Evolutionary conservation across 1,140 invertebrate genomes (phyloP), one percentile per base, ranked within the genome.

Genomic region (Drosophila micromelanica): DNA sequence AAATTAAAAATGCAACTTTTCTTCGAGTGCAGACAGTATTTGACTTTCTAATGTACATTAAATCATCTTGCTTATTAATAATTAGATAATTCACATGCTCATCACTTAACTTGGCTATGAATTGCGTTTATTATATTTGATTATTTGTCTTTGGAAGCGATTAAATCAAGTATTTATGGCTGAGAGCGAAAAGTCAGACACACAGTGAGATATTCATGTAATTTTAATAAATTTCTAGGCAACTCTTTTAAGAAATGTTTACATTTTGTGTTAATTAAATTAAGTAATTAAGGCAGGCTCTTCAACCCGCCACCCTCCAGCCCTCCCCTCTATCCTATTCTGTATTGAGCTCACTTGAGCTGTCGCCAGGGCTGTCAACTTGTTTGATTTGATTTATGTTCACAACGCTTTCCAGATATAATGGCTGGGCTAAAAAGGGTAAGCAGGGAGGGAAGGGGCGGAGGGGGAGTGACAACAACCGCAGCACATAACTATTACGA

Each of bases 251-350:
- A 60, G n/a, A 73, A 60, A 45, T 72, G 78, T 76, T 80, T 76
- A 67, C 72, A 79, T 80, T 76, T 64, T 60, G 68, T 60, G 57
- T 80, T 80, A 80, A 80, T 80, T 80, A 76, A 80, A 75, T 80
- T 68, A 80, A 65, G 57, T 76, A 76, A 80, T 80, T 73, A 73
- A 67, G 49, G 42, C 43, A 7, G 13, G 12, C 4, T 1, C 27
- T n/a, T 2, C 6, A 2, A 8, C 1, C 30, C 30, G 13, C 8
- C 17, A 4, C 15, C 30, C 46, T 17, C 8, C 17, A 20, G 13
- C 12, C 49, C 35, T 15, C 17, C 35, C 17, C 35, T 15, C 11
- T 0, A 12, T 37, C 13, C 15, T 0, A 4, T 8, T 45, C 5
- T 30, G 8, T 46, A 5, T 27, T 27, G 5, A 27, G 27, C 5